Percentiles rank a stretch among this genome's conserved stretches.
Conservation (phyloP, 2,113 vertebrate genomes). For the Indri indri region DNA sequence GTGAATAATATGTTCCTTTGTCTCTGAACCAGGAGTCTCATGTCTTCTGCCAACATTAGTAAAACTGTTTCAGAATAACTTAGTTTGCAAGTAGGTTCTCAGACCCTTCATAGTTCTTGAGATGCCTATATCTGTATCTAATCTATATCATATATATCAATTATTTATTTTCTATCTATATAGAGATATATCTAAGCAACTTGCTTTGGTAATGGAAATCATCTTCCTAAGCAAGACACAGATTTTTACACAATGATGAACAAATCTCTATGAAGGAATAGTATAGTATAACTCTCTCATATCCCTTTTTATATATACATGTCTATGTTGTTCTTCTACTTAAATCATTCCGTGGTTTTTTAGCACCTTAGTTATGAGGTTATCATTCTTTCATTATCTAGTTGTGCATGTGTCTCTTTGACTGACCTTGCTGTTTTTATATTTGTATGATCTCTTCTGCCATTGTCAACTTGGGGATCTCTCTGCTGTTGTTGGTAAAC, state of each 20-base stretch:
- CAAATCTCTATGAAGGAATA: neutral
- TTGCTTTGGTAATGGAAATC: neutral
- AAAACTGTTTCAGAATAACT: neutral
- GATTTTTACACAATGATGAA: neutral
- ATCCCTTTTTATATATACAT: neutral
- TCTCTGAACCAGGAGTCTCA: neutral
- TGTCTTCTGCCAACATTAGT: neutral
- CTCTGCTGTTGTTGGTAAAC: neutral
- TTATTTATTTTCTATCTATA: neutral
- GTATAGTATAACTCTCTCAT: neutral
- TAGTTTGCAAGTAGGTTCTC: neutral
- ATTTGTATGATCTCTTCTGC: neutral
- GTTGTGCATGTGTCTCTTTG: neutral
- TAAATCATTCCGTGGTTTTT: neutral
- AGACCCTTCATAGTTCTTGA: neutral
- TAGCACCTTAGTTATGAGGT: neutral
- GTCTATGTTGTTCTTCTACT: neutral
- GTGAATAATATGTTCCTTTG: neutral
- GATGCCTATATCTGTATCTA: neutral
- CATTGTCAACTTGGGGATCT: neutral
- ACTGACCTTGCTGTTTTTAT: neutral
- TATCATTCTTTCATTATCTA: neutral
- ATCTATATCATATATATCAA: neutral
- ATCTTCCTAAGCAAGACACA: neutral
- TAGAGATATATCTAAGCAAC: neutral